Percentiles rank a stretch among this genome's conserved stretches.
Conservation (phyloP, 1,140 invertebrate species). For the Luehdorfia chinensis region DNA sequence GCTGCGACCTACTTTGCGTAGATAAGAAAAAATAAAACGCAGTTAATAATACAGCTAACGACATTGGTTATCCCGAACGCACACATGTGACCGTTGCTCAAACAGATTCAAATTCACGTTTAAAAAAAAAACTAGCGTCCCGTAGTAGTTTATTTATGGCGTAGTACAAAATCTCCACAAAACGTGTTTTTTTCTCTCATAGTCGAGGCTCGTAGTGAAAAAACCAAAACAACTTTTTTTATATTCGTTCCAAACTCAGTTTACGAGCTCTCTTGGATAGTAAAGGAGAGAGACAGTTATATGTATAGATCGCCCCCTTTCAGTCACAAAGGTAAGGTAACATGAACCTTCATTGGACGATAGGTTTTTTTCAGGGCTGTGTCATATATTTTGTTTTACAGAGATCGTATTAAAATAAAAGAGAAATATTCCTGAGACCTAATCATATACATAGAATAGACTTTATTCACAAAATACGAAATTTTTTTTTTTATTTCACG, state of each 20-base stretch:
- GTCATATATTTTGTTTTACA: background rate
- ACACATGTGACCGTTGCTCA: conserved; percentile 42
- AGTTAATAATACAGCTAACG: conserved; percentile 23
- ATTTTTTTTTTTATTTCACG: too few relatives aligned
- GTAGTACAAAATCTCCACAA: conserved; percentile 58
- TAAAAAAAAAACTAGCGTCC: conserved; percentile 42
- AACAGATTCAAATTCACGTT: conserved; percentile 48
- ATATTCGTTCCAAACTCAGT: conserved; percentile 60
- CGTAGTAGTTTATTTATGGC: conserved; percentile 58
- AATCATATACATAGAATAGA: too few relatives aligned
- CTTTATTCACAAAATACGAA: too few relatives aligned
- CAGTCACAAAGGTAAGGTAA: conserved; percentile 24
- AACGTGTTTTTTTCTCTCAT: conserved; percentile 43
- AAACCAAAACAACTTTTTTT: conserved; percentile 74
- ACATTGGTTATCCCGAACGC: conserved; percentile 5
- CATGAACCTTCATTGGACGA: conserved; percentile 25
- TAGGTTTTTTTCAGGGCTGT: conserved; percentile 23
- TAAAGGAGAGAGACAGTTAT: conserved; percentile 51
- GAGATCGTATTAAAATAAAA: background rate
- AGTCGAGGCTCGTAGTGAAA: conserved; percentile 40
- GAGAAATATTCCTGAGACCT: background rate
- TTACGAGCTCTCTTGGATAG: conserved; percentile 64
- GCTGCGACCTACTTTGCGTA: conserved; percentile 41
- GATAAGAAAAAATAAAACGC: conserved; percentile 54
- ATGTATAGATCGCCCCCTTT: conserved; percentile 20